Conservation (phyloP, 1,140 invertebrate genomes). For the Drosophila tsacasi region DNA sequence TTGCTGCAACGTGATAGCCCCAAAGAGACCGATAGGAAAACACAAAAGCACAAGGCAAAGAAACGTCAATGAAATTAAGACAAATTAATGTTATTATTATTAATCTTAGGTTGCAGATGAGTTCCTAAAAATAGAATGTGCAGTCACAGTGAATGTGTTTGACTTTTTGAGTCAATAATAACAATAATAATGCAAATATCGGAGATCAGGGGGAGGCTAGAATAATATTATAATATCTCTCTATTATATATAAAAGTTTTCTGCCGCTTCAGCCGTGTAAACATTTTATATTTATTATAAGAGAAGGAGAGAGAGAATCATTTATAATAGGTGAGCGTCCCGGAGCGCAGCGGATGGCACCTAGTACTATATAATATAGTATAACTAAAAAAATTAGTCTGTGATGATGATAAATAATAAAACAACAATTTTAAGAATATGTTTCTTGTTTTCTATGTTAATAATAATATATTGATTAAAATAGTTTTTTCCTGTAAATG, state of each 20-base stretch:
- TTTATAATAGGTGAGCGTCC: too few relatives aligned
- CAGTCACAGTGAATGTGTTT: not conserved
- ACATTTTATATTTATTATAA: too few relatives aligned
- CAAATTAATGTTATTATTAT: conserved; percentile 36
- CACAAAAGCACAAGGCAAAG: not conserved
- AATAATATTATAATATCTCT: too few relatives aligned
- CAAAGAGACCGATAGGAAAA: conserved; percentile 3
- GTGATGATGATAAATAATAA: not conserved
- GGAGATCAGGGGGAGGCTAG: not conserved
- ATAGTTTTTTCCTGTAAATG: not conserved
- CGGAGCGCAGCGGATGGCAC: too few relatives aligned
- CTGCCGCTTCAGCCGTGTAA: too few relatives aligned
- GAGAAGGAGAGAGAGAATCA: too few relatives aligned
- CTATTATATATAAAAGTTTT: too few relatives aligned
- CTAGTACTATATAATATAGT: too few relatives aligned
- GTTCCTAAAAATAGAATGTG: conserved; percentile 33
- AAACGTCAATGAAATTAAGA: conserved; percentile 31
- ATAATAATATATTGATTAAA: not conserved
- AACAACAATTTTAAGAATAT: not conserved
- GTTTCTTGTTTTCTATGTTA: not conserved
- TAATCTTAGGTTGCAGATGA: conserved; percentile 22
- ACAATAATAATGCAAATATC: conserved; percentile 6
- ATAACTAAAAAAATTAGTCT: too few relatives aligned
- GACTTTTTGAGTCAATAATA: conserved; percentile 1
- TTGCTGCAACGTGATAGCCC: conserved; percentile 17